These are phyloP conservation scores for Leptinotarsa haldemani DNA, from an alignment of 2,888 invertebrate species.

Conservation along the genomic window DNA sequence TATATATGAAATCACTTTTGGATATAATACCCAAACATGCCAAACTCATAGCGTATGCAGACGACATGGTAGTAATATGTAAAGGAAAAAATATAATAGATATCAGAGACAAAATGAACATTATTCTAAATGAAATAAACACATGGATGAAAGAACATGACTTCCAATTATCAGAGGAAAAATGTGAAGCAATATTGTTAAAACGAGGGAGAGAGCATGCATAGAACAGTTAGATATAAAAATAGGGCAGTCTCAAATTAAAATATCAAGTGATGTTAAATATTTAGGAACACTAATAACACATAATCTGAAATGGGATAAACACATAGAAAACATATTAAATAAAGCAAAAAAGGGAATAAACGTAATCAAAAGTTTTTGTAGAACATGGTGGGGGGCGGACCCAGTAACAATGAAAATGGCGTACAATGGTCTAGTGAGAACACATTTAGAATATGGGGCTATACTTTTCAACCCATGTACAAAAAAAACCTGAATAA, in stretches of 20 bases:
- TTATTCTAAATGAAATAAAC: slow-evolving; percentile 15
- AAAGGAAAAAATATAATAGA: slow-evolving; percentile 10
- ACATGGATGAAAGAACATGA: slow-evolving; percentile 26
- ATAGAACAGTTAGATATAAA: neutral
- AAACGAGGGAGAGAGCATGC: slow-evolving; percentile 3
- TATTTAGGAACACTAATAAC: slow-evolving; percentile 30
- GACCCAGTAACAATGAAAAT: slow-evolving; percentile 29
- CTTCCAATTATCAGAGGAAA: slow-evolving; percentile 18
- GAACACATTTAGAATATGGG: slow-evolving; percentile 34
- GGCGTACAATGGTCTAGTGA: slow-evolving; percentile 30
- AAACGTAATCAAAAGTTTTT: slow-evolving; percentile 31
- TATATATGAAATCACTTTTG: slow-evolving; percentile 18
- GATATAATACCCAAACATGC: slow-evolving; percentile 2
- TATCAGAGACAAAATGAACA: slow-evolving; percentile 18
- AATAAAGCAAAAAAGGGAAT: slow-evolving; percentile 32
- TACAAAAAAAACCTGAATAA: slow-evolving; percentile 18
- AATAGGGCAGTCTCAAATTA: neutral
- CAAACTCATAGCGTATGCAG: slow-evolving; percentile 27
- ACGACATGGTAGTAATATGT: slow-evolving; percentile 20
- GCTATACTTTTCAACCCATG: slow-evolving; percentile 2
- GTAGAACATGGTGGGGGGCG: slow-evolving; percentile 35
- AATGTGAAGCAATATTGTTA: slow-evolving; percentile 33
- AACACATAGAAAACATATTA: slow-evolving; percentile 18
- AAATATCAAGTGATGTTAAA: slow-evolving; percentile 19
- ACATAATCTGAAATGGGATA: slow-evolving; percentile 33